These are phyloP conservation scores for Gymnocephalus cernua DNA, from an alignment of 2,113 vertebrate genomes.

Conservation along the genomic window DNA sequence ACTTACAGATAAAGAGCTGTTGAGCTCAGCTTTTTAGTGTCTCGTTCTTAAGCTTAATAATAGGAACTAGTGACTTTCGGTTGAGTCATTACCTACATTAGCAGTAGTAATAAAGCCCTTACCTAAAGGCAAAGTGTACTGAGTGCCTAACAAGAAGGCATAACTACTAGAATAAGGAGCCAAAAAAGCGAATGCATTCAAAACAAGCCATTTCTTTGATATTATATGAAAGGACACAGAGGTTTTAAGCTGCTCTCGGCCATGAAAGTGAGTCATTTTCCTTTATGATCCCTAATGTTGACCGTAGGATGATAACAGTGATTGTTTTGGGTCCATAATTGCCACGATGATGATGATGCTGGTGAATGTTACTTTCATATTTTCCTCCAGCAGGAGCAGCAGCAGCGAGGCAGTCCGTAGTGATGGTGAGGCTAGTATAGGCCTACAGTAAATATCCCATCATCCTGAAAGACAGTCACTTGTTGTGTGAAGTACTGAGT, in stretches of 20 bases:
- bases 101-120: too few relatives aligned
- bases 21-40: too few relatives aligned
- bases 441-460: conserved; percentile 14
- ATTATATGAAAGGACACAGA: conserved; percentile 17
- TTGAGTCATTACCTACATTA: too few relatives aligned
- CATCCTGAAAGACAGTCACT: conserved; percentile 50
- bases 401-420: background rate
- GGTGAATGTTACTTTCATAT: conserved; percentile 30
- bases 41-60: too few relatives aligned
- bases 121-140: too few relatives aligned
- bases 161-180: background rate
- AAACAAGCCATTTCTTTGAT: conserved; percentile 24
- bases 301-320: background rate
- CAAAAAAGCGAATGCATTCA: background rate
- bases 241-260: conserved; percentile 29
- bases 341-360: background rate
- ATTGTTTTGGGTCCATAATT: conserved; percentile 27
- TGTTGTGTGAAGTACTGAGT: conserved; percentile 42
- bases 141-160: background rate
- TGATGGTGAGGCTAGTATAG: background rate
- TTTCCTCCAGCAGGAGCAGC: background rate
- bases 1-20: too few relatives aligned
- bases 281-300: conserved; percentile 35
- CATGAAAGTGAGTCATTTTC: background rate
- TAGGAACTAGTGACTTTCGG: too few relatives aligned